A percentile compares a stretch with the other conserved stretches of the same genome.
These are phyloP conservation scores for Drosophila tropicalis DNA, from an alignment of 1,140 invertebrate genomes.

Conservation along the genomic window DNA sequence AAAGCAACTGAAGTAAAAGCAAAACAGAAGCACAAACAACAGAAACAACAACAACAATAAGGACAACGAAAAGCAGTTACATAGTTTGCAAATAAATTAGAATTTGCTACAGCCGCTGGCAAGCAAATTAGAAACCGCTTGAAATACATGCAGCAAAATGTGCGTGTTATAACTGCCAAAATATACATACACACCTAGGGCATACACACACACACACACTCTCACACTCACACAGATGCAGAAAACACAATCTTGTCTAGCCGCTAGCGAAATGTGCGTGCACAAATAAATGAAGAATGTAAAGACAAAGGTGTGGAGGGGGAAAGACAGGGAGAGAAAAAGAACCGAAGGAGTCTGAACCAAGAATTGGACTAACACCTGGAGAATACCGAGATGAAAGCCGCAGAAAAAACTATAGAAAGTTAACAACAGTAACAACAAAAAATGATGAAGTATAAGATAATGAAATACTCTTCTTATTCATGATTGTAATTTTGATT, in stretches of 20 bases:
- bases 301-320: neutral
- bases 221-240: slow-evolving; percentile 29
- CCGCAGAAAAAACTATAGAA: neutral
- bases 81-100: slow-evolving; percentile 78
- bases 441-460: neutral
- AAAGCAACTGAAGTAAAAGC: neutral
- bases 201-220: slow-evolving; percentile 14
- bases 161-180: slow-evolving; percentile 63
- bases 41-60: slow-evolving; percentile 11
- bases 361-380: neutral
- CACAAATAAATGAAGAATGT: slow-evolving; percentile 42
- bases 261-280: slow-evolving; percentile 64
- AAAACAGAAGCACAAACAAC: slow-evolving; percentile 14
- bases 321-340: too few species aligned
- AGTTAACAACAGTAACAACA: neutral
- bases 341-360: neutral
- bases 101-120: slow-evolving; percentile 73
- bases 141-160: slow-evolving; percentile 56
- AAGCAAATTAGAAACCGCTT: slow-evolving; percentile 75
- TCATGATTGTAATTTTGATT: too few species aligned
- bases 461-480: neutral
- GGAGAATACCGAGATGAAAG: neutral
- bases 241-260: slow-evolving; percentile 35
- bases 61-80: slow-evolving; percentile 40
- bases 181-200: slow-evolving; percentile 18